phyloP scores from a whole-genome alignment of 37 sponge, comb jelly and placozoan genomes.

The Diacarnus erythraeanus region DNA sequence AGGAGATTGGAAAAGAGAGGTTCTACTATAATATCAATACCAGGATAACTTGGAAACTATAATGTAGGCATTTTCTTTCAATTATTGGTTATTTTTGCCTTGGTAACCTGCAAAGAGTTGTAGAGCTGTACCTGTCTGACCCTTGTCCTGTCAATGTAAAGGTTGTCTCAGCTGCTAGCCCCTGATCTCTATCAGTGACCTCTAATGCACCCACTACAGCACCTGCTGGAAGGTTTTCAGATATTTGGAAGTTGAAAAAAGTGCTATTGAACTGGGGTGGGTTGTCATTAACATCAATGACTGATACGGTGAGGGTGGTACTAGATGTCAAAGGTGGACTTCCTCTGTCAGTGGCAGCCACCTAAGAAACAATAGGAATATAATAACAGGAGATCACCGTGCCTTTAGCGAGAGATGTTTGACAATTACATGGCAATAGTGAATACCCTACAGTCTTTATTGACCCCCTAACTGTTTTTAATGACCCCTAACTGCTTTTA shows the following conservation, averaged over 20 bases:
- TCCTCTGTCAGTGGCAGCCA: slow-evolving; percentile 63
- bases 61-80: background rate
- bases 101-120: background rate
- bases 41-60: background rate
- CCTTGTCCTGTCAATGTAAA: background rate
- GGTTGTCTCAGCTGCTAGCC: slow-evolving; percentile 5
- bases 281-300: slow-evolving; percentile 43
- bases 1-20: too few species aligned
- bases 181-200: slow-evolving; percentile 27
- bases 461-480: too few species aligned
- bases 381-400: too few species aligned
- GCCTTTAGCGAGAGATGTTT: too few species aligned
- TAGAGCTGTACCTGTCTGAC: slow-evolving; percentile 11
- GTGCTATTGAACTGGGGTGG: slow-evolving; percentile 17
- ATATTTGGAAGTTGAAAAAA: slow-evolving; percentile 3
- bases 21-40: background rate
- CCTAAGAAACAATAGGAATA: too few species aligned
- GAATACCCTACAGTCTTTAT: too few species aligned
- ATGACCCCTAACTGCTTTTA: too few species aligned
- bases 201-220: slow-evolving; percentile 8
- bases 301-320: slow-evolving; percentile 17
- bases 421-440: too few species aligned
- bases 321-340: slow-evolving; percentile 31
- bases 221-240: slow-evolving; percentile 12
- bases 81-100: background rate